phyloP scores from a whole-genome alignment of 2,797 vertebrate species.

The Cygnus olor region DNA sequence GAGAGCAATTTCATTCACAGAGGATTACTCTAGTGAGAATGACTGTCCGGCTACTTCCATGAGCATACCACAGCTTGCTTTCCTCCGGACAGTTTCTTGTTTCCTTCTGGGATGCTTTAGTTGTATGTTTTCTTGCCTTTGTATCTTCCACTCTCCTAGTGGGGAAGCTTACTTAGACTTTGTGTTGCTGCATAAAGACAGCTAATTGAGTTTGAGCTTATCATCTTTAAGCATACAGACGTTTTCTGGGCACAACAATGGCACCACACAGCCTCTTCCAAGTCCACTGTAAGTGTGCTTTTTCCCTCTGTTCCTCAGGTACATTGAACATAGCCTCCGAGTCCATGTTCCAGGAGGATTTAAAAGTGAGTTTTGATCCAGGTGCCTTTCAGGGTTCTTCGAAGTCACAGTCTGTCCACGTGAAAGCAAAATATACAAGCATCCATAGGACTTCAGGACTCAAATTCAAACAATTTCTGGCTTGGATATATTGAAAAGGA shows the following conservation, averaged over 20 bases:
- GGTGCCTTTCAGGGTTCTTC: neutral
- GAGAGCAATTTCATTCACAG: neutral
- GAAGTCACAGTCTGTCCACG: neutral
- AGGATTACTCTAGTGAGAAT: neutral
- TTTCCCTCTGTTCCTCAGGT: neutral
- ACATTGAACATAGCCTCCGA: neutral
- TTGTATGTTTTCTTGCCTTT: neutral
- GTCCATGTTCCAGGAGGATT: neutral
- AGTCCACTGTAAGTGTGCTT: accelerated
- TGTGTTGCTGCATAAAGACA: neutral
- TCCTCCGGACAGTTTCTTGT: neutral
- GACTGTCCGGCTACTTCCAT: neutral
- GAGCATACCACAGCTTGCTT: neutral
- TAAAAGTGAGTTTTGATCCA: neutral
- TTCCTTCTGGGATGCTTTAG: neutral
- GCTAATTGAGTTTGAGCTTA: neutral
- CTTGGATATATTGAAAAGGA: neutral
- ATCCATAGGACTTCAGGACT: neutral
- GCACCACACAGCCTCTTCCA: neutral
- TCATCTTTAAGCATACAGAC: neutral
- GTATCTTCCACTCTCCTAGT: neutral
- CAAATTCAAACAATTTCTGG: neutral
- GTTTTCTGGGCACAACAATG: neutral
- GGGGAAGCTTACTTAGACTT: neutral
- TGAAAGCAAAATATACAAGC: neutral